phyloP scores from a whole-genome alignment of 2,797 vertebrate species.

The Distichodus sexfasciatus region DNA sequence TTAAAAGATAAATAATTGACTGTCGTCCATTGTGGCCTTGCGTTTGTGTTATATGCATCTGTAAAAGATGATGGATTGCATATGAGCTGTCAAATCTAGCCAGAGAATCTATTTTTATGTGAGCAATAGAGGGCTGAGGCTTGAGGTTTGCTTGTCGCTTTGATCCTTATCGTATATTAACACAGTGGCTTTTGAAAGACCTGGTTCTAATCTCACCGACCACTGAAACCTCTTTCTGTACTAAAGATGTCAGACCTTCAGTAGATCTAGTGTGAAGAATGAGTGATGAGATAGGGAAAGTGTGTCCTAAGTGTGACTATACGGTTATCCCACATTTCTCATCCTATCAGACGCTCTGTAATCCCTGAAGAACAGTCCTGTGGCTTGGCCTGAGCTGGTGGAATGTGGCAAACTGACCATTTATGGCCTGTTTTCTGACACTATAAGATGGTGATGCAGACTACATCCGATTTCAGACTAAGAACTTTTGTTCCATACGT shows the following conservation, averaged over 20 bases:
- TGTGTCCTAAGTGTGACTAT: background rate
- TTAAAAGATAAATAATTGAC: background rate
- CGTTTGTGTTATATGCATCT: constrained; percentile 8
- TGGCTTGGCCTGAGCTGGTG: no score
- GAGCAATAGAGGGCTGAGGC: background rate
- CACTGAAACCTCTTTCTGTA: background rate
- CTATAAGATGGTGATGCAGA: no score
- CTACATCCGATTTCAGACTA: no score
- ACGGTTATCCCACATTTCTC: background rate
- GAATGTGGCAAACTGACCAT: no score
- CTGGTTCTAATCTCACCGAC: background rate
- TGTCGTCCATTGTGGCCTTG: background rate
- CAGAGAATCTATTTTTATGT: background rate
- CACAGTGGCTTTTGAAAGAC: background rate
- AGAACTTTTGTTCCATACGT: no score
- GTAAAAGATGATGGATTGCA: background rate
- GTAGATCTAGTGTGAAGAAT: background rate
- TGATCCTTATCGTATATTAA: background rate
- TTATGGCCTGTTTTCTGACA: no score
- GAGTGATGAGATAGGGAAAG: background rate
- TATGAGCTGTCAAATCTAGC: background rate
- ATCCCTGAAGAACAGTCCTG: no score
- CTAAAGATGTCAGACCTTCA: background rate
- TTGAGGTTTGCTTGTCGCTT: background rate
- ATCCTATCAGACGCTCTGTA: background rate